A percentile compares a stretch with the other conserved stretches of the same genome.
Conservation (phyloP, 2,797 vertebrate genomes). For the Chelidonichthys spinosus region DNA sequence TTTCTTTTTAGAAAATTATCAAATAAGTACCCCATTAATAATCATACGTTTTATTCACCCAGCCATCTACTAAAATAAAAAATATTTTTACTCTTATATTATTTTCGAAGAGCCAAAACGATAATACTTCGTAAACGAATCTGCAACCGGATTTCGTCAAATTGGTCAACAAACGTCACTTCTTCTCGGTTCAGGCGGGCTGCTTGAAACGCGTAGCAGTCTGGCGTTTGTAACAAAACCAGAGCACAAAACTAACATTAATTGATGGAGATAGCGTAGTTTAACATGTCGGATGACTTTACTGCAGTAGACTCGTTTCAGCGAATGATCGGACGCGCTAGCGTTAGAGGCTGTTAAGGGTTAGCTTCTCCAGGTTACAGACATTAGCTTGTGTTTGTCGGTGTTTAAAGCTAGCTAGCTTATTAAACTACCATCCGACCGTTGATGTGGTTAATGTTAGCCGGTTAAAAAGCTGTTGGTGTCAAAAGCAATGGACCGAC, state of each 20-base stretch:
- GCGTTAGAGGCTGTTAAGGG: background rate
- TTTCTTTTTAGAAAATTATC: background rate
- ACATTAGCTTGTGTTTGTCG: background rate
- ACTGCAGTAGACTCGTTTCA: rapidly evolving
- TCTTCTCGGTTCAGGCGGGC: constrained; percentile 75
- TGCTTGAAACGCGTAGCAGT: constrained; percentile 35
- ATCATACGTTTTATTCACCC: rapidly evolving
- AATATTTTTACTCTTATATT: background rate
- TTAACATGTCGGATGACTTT: background rate
- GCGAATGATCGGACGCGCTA: rapidly evolving
- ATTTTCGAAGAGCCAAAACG: background rate
- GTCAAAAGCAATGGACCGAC: constrained; percentile 76
- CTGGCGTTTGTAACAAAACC: background rate
- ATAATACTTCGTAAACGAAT: constrained; percentile 40
- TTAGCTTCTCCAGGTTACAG: background rate
- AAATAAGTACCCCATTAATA: background rate
- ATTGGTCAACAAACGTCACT: constrained; percentile 62
- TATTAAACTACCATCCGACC: background rate
- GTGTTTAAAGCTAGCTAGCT: background rate
- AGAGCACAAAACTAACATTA: background rate
- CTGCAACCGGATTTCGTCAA: constrained; percentile 29
- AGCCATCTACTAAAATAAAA: rapidly evolving
- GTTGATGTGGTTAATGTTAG: constrained; percentile 5
- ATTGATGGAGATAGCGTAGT: rapidly evolving
- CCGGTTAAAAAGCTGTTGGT: background rate